Conservation (phyloP, 2,113 vertebrate genomes). For the Asarcornis scutulata region DNA sequence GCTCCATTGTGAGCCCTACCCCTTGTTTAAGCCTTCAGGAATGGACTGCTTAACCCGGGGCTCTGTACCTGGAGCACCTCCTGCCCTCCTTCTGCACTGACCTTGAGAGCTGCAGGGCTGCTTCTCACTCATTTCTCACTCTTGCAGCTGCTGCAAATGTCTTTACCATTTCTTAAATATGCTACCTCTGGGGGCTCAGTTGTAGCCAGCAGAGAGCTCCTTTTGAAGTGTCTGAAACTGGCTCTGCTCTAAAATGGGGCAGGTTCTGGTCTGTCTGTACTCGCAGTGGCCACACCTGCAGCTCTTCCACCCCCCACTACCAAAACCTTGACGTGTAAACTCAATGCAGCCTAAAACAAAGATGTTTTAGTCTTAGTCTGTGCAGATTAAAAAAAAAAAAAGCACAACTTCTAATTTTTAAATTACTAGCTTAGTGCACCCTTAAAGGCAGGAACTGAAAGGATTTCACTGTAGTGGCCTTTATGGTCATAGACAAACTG, state of each 20-base stretch:
- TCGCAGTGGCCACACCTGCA: background rate
- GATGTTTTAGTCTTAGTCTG: background rate
- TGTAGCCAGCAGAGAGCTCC: background rate
- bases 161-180: background rate
- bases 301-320: background rate
- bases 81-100: background rate
- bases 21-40: background rate
- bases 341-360: background rate
- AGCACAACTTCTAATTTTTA: background rate
- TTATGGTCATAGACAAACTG: background rate
- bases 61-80: background rate
- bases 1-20: background rate
- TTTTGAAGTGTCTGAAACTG: background rate
- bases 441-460: background rate
- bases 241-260: background rate
- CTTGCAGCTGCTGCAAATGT: background rate
- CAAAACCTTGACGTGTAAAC: background rate
- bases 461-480: background rate
- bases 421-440: background rate
- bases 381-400: background rate
- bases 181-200: background rate
- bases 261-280: background rate
- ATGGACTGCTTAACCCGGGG: background rate
- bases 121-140: background rate
- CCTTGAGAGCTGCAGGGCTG: background rate